phyloP scores from a whole-genome alignment of 2,797 vertebrate species.

The Synanceia verrucosa region DNA sequence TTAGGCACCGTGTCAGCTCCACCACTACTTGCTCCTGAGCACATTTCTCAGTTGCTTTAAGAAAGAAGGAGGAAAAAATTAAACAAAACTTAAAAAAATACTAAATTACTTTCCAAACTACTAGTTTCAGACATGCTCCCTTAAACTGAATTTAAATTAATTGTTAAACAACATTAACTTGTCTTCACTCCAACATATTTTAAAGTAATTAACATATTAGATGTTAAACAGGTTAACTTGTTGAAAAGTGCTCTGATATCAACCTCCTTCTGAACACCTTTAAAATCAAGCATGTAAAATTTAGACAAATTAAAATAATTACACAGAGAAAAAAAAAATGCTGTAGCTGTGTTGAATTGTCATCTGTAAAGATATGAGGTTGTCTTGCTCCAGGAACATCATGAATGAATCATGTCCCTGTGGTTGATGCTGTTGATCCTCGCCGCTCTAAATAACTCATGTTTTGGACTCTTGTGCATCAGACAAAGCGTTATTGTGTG shows the following conservation, averaged over 20 bases:
- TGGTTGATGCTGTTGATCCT: conserved; percentile 59
- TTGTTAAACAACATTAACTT: too few relatives aligned
- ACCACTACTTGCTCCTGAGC: neutral
- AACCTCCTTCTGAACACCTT: neutral
- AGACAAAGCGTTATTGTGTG: conserved; percentile 33
- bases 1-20: conserved; percentile 42
- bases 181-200: neutral
- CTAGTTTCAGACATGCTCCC: neutral
- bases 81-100: neutral
- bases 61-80: neutral
- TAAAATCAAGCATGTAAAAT: neutral
- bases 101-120: neutral
- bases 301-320: neutral
- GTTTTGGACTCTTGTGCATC: conserved; percentile 32
- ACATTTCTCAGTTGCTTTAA: neutral
- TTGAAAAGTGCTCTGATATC: neutral
- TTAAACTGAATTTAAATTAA: too few relatives aligned
- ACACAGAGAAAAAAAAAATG: neutral
- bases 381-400: conserved; percentile 20
- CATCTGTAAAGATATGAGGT: conserved; percentile 9
- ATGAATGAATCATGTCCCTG: conserved; percentile 32
- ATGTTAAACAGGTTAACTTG: neutral
- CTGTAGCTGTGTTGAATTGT: neutral
- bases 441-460: conserved; percentile 41
- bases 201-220: neutral